Evolutionary conservation across 2,797 vertebrate species (phyloP).

Genomic region (Diplodus puntazzo): DNA sequence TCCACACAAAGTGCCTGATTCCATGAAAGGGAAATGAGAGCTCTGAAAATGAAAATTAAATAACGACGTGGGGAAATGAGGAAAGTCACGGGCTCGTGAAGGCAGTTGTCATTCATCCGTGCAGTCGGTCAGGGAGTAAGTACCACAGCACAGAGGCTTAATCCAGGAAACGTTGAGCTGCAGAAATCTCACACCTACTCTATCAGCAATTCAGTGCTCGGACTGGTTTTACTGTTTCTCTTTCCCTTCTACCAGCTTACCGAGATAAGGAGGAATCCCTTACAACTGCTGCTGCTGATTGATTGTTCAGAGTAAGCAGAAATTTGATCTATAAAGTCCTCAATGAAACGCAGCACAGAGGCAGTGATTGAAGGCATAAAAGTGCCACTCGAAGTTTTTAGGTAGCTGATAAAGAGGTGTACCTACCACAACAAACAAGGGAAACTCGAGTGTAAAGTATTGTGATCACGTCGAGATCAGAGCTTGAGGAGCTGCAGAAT

Average conservation of each 20-base stretch:
- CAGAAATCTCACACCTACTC: conserved; percentile 49
- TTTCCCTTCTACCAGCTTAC: conserved; percentile 33
- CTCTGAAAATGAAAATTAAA: conserved; percentile 33
- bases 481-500: not conserved
- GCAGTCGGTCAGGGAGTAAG: conserved; percentile 27
- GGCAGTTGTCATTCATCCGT: conserved; percentile 43
- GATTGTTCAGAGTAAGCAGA: conserved; percentile 46
- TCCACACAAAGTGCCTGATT: conserved; percentile 15
- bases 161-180: conserved; percentile 30
- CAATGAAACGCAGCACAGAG: conserved; percentile 13
- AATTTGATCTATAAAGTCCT: conserved; percentile 43
- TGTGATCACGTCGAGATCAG: not conserved
- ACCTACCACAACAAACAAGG: not conserved
- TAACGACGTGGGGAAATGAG: not conserved
- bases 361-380: conserved; percentile 8
- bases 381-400: not conserved
- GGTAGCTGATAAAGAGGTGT: conserved; percentile 6
- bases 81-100: conserved; percentile 16
- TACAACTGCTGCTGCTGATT: conserved; percentile 23
- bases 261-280: conserved; percentile 49
- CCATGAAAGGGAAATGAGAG: conserved; percentile 26
- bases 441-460: not conserved
- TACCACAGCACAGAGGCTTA: conserved; percentile 28
- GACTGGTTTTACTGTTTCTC: conserved; percentile 33
- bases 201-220: conserved; percentile 47